Evolutionary conservation across 35 echinoderm and acorn worm species (phyloP), one percentile per base, ranked within the genome.

Genomic region (Ophiothrix spiculata): DNA sequence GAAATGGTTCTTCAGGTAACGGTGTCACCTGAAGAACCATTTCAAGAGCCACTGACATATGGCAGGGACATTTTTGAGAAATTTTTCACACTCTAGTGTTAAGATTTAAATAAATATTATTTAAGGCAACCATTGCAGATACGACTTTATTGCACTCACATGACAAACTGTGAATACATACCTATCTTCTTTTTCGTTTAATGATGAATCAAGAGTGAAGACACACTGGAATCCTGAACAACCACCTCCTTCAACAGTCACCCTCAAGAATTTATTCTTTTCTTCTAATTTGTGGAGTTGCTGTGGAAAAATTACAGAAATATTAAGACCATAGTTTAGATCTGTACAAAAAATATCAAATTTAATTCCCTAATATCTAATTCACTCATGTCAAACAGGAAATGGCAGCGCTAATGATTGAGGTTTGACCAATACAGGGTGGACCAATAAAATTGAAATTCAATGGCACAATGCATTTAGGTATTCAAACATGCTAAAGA

Each of bases 181-280:
- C 96, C 80, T 99, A 49, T 99, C 96, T 83, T 99, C 95, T 23
- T 85, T 92, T 33, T 56, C 90, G 33, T 64, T 84, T 42, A 64
- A 21, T 46, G 87, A 56, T 37, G 85, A 39, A 75, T 99, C 96
- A 40, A 99, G 36, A 15, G 88, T 81, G 86, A 99, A 99, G 35
- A 86, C 86, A 78, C 92, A 99, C 76, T 99, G 96, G 36, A 99
- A 99, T 21, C 96, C 96, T 38, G 96, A 99, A 64, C 96, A 99
- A 31, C 96, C 96, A 39, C 96, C 96, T 63, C 96, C 96, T 78
- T 99, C 96, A n/a, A 99, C 96, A 46, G 86, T 80, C 4, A 99
- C 64, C n/a, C 96, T 84, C 1, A 99, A 84, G 77, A 86, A 89
- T n/a, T 91, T 29, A 0, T 84, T 80, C 29, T 85, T 40, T 38